These are phyloP conservation scores for Daktulosphaira vitifoliae DNA, from an alignment of 1,140 invertebrate genomes.

Conservation along the genomic window DNA sequence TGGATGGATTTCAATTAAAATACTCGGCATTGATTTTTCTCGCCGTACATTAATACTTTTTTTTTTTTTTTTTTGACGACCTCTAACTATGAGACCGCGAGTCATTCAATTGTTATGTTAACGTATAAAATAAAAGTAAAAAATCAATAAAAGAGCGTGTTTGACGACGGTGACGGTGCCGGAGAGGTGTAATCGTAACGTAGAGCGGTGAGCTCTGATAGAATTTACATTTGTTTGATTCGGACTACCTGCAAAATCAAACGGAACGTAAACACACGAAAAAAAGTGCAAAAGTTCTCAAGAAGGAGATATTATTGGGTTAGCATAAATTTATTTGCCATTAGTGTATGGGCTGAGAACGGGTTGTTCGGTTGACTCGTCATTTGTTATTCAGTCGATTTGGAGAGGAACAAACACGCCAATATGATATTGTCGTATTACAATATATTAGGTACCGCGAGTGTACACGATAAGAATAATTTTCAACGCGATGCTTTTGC, in stretches of 20 bases:
- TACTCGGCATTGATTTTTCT: too few relatives aligned
- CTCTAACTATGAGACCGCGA: background rate
- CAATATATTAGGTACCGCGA: too few relatives aligned
- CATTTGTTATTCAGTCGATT: slow-evolving; percentile 4
- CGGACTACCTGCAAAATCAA: slow-evolving; percentile 28
- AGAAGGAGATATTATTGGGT: slow-evolving; percentile 17
- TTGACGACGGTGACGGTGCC: background rate
- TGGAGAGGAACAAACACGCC: too few relatives aligned
- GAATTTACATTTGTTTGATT: slow-evolving; percentile 31
- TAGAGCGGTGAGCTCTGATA: background rate
- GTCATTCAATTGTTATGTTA: slow-evolving; percentile 22
- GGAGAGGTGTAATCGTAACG: background rate
- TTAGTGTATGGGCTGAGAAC: background rate
- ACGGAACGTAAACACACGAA: slow-evolving; percentile 23
- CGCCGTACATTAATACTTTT: too few relatives aligned
- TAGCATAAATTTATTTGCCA: slow-evolving; percentile 22
- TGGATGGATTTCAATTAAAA: too few relatives aligned
- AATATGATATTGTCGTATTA: too few relatives aligned
- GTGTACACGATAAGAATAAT: too few relatives aligned
- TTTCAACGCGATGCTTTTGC: too few relatives aligned
- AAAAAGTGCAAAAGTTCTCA: background rate
- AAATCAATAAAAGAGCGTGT: slow-evolving; percentile 31
- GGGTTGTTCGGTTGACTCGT: background rate
- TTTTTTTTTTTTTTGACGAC: background rate
- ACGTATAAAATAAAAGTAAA: slow-evolving; percentile 20